A percentile compares a stretch with the other conserved stretches of the same genome.
These are phyloP conservation scores for Stenotaenia linearis DNA, from an alignment of 2,888 invertebrate species.

Conservation along the genomic window DNA sequence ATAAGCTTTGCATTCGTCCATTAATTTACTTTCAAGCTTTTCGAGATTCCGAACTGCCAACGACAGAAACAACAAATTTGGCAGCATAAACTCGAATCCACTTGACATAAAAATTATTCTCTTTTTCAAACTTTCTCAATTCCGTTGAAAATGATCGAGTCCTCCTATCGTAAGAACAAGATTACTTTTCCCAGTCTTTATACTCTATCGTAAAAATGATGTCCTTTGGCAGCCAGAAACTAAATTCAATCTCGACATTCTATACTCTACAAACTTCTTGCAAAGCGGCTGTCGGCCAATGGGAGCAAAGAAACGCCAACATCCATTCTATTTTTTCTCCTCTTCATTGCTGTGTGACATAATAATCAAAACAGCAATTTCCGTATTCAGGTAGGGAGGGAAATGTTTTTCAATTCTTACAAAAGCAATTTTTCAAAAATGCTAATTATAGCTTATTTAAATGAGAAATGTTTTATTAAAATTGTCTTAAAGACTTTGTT, in stretches of 20 bases:
- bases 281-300: background rate
- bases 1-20: background rate
- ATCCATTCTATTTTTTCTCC: background rate
- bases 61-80: background rate
- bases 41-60: background rate
- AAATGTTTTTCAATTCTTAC: too few relatives aligned
- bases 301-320: background rate
- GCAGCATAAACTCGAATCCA: background rate
- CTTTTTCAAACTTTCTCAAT: background rate
- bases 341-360: background rate
- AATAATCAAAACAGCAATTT: constrained; percentile 2
- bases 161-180: background rate
- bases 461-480: too few relatives aligned
- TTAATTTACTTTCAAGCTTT: background rate
- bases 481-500: too few relatives aligned
- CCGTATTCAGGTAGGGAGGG: background rate
- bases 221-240: background rate
- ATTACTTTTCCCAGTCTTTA: constrained; percentile 12
- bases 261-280: background rate
- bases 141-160: background rate
- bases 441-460: too few relatives aligned
- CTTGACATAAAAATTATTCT: background rate
- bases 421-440: background rate
- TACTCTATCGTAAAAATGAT: constrained; percentile 15
- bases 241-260: constrained; percentile 4